phyloP scores from a whole-genome alignment of 1,140 invertebrate species.

The Nylanderia fulva region DNA sequence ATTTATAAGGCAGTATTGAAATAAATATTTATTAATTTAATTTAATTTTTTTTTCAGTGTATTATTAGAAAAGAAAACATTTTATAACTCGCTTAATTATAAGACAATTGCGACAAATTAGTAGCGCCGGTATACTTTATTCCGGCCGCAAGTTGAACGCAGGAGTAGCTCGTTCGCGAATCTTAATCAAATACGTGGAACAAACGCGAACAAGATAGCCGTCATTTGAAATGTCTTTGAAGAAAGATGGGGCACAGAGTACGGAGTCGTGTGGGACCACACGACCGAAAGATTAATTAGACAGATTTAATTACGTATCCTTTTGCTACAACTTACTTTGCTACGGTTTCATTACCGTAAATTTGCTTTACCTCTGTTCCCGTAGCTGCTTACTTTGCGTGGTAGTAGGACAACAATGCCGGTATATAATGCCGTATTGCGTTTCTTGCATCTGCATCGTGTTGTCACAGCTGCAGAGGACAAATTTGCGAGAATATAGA shows the following conservation, averaged over 20 bases:
- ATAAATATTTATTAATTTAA: too few relatives aligned
- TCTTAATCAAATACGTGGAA: slow-evolving; percentile 52
- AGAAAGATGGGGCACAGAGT: slow-evolving; percentile 28
- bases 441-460: slow-evolving; percentile 50
- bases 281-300: slow-evolving; percentile 58
- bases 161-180: slow-evolving; percentile 3
- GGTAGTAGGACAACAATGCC: slow-evolving; percentile 43
- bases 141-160: slow-evolving; percentile 22
- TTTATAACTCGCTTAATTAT: too few relatives aligned
- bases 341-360: slow-evolving; percentile 61
- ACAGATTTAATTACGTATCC: slow-evolving; percentile 61
- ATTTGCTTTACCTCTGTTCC: slow-evolving; percentile 54
- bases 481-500: slow-evolving; percentile 48
- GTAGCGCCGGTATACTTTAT: slow-evolving; percentile 17
- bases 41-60: too few relatives aligned
- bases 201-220: slow-evolving; percentile 31
- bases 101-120: slow-evolving; percentile 25
- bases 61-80: too few relatives aligned
- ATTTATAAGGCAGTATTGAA: too few relatives aligned
- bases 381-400: slow-evolving; percentile 52
- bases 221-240: slow-evolving; percentile 53
- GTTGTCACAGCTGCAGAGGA: slow-evolving; percentile 25
- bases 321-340: slow-evolving; percentile 61
- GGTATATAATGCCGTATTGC: slow-evolving; percentile 48
- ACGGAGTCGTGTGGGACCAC: slow-evolving; percentile 44